phyloP scores from a whole-genome alignment of 2,113 vertebrate genomes.

The Myrmecobius fasciatus region DNA sequence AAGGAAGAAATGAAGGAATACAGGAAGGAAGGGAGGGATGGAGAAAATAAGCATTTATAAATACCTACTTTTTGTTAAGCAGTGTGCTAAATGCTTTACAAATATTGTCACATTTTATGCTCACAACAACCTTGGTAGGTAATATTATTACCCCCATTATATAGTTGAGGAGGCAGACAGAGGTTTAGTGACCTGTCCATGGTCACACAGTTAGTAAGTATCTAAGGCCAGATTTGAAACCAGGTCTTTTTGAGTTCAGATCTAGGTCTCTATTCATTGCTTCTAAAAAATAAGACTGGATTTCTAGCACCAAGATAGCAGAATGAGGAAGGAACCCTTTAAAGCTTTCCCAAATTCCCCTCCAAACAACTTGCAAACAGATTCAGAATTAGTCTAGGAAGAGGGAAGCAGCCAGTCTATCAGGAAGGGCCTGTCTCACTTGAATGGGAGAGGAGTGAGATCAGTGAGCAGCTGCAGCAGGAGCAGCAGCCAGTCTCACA shows the following conservation, averaged over 20 bases:
- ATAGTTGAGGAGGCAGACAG: not conserved
- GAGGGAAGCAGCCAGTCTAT: too few species aligned
- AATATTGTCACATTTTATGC: not conserved
- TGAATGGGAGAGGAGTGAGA: too few species aligned
- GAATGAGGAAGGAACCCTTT: too few species aligned
- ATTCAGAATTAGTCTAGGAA: too few species aligned
- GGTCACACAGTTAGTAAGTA: not conserved
- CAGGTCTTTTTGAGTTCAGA: too few species aligned
- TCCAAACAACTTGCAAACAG: too few species aligned
- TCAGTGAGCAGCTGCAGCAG: too few species aligned
- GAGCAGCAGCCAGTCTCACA: too few species aligned
- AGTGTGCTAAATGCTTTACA: not conserved
- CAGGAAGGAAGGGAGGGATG: not conserved
- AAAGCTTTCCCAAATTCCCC: too few species aligned
- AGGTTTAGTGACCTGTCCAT: not conserved
- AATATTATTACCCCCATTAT: not conserved
- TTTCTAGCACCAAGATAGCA: too few species aligned
- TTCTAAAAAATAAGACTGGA: not conserved
- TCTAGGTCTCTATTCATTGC: not conserved
- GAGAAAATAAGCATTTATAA: not conserved
- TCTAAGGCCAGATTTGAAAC: not conserved
- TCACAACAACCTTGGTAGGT: not conserved
- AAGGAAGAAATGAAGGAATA: not conserved
- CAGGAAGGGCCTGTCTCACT: too few species aligned
- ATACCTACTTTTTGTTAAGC: not conserved